Conservation (phyloP, 2,797 vertebrate genomes). For the Apogon talboti region DNA sequence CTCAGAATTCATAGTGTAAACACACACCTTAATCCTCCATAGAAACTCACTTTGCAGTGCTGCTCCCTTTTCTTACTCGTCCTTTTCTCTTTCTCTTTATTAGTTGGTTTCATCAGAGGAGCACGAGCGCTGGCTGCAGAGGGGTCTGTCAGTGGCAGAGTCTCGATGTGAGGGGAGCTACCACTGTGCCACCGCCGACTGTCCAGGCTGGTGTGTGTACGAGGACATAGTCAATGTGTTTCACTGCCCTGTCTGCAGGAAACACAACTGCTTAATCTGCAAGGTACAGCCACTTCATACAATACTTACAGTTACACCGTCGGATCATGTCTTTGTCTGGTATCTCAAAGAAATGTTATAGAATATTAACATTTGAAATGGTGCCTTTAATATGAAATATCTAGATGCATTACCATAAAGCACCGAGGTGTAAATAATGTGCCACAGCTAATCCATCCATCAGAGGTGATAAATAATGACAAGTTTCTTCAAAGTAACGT, state of each 20-base stretch:
- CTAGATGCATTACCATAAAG: background rate
- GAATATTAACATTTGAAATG: background rate
- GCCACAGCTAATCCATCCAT: background rate
- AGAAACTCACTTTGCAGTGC: too few species aligned
- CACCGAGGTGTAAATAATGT: background rate
- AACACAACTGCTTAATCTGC: slow-evolving; percentile 90
- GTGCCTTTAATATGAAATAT: too few species aligned
- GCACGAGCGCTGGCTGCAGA: slow-evolving; percentile 88
- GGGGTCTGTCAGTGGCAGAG: slow-evolving; percentile 88
- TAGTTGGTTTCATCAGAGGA: slow-evolving; percentile 88
- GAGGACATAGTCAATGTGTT: slow-evolving; percentile 89
- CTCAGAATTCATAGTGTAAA: background rate
- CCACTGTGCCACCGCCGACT: slow-evolving; percentile 88
- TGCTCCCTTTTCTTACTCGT: too few species aligned
- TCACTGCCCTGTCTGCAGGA: slow-evolving; percentile 87
- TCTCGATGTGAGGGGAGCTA: slow-evolving; percentile 90
- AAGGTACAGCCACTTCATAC: slow-evolving; percentile 77
- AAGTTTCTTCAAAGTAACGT: background rate
- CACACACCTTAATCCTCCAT: too few species aligned
- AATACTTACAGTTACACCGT: background rate
- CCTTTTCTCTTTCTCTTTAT: background rate
- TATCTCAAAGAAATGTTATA: background rate
- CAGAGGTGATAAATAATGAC: slow-evolving; percentile 1
- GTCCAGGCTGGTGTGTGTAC: slow-evolving; percentile 89
- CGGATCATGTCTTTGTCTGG: background rate